phyloP scores from a whole-genome alignment of 2,113 vertebrate species.

The Eurypyga helias region DNA sequence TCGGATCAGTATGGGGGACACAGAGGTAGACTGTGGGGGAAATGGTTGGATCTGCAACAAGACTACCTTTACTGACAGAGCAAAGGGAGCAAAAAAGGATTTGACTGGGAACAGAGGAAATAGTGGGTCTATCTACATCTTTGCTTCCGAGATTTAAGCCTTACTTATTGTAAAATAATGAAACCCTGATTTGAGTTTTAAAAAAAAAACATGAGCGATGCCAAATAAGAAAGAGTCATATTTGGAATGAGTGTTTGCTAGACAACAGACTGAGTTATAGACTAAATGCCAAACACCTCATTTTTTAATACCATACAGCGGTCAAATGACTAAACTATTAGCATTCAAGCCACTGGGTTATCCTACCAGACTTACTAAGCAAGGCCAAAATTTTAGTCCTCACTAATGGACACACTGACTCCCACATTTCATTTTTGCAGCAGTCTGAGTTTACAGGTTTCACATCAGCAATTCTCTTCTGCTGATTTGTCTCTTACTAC shows the following conservation, averaged over 20 bases:
- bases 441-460: not conserved
- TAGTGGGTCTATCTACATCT: not conserved
- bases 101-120: not conserved
- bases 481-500: not conserved
- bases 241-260: not conserved
- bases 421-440: not conserved
- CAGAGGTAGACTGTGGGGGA: not conserved
- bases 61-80: not conserved
- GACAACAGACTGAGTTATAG: not conserved
- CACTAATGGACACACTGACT: not conserved
- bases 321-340: not conserved
- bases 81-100: not conserved
- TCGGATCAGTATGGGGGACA: not conserved
- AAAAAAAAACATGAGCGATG: not conserved
- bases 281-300: not conserved
- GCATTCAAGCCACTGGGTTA: not conserved
- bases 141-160: not conserved
- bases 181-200: not conserved
- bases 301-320: not conserved
- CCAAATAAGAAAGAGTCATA: not conserved
- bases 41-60: not conserved
- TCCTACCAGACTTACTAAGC: not conserved
- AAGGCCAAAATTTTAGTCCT: not conserved
- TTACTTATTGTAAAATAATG: constrained; percentile 14
- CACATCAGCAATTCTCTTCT: not conserved